These are phyloP conservation scores for Lissocephala sabroskyi DNA, from an alignment of 2,888 invertebrate genomes.

Conservation along the genomic window DNA sequence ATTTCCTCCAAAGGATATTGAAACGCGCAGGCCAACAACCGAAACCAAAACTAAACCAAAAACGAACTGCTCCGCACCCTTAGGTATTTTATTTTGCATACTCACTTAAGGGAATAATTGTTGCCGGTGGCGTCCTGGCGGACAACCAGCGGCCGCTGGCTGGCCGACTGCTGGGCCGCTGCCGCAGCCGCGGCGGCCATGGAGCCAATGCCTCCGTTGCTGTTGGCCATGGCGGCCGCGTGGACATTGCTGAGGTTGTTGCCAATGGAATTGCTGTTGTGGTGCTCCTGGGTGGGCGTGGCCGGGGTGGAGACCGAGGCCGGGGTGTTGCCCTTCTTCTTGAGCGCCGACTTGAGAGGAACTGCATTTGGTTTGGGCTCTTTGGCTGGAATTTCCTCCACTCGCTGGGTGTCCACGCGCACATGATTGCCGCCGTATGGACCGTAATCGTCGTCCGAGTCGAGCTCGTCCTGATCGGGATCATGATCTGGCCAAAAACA, in stretches of 20 bases:
- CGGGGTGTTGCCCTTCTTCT: constrained; percentile 78
- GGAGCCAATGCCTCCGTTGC: constrained; percentile 52
- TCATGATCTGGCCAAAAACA: constrained; percentile 64
- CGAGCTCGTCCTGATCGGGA: constrained; percentile 78
- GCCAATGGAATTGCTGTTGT: constrained; percentile 14
- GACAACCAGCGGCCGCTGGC: constrained; percentile 76
- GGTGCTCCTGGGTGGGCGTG: constrained; percentile 80
- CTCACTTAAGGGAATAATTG: constrained; percentile 87
- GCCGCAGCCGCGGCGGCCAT: constrained; percentile 56
- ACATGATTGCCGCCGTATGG: constrained; percentile 77
- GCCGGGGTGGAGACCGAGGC: constrained; percentile 74
- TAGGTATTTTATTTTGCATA: too few relatives aligned
- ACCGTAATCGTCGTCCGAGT: constrained; percentile 78
- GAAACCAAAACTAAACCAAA: constrained; percentile 16
- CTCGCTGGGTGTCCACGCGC: constrained; percentile 82
- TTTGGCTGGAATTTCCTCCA: constrained; percentile 94
- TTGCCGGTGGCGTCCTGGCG: constrained; percentile 83
- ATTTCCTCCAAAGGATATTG: too few relatives aligned
- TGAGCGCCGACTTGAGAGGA: constrained; percentile 93
- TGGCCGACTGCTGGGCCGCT: constrained; percentile 58
- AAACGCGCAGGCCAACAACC: too few relatives aligned
- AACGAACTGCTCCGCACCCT: constrained; percentile 2
- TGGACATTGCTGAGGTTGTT: constrained; percentile 23
- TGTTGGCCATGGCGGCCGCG: constrained; percentile 48
- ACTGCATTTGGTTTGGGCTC: constrained; percentile 93